These are phyloP conservation scores for Diaprepes abbreviatus DNA, from an alignment of 2,888 invertebrate genomes.

Conservation along the genomic window DNA sequence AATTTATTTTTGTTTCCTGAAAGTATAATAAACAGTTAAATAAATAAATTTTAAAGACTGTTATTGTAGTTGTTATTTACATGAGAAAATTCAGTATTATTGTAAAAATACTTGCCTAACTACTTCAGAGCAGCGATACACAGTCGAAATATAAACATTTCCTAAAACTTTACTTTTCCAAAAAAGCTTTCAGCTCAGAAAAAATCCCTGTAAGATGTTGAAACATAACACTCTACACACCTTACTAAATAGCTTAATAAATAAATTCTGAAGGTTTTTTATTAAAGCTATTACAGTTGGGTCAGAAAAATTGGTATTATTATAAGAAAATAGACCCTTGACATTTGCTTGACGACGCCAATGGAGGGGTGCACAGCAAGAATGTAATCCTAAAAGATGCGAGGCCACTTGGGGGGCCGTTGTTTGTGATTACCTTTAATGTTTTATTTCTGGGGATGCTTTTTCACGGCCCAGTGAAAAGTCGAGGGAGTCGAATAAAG, in stretches of 20 bases:
- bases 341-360: slow-evolving; percentile 2
- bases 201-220: too few species aligned
- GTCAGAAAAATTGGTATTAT: not conserved
- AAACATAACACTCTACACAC: too few species aligned
- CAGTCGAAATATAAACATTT: too few species aligned
- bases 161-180: too few species aligned
- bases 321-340: slow-evolving; percentile 3
- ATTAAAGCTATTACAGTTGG: not conserved
- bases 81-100: too few species aligned
- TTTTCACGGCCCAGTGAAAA: slow-evolving; percentile 32
- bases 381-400: slow-evolving; percentile 22
- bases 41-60: too few species aligned
- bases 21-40: too few species aligned
- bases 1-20: too few species aligned
- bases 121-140: too few species aligned
- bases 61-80: too few species aligned
- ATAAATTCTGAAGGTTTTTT: not conserved
- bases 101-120: too few species aligned
- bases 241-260: not conserved
- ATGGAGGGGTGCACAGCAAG: slow-evolving; percentile 17
- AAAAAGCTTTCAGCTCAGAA: too few species aligned
- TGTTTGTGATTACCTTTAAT: slow-evolving; percentile 38
- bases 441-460: slow-evolving; percentile 28
- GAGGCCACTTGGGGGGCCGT: slow-evolving; percentile 28
- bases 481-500: slow-evolving; percentile 32